phyloP scores from a whole-genome alignment of 37 sponge, comb jelly and placozoan species.

The Spongilla lacustris region DNA sequence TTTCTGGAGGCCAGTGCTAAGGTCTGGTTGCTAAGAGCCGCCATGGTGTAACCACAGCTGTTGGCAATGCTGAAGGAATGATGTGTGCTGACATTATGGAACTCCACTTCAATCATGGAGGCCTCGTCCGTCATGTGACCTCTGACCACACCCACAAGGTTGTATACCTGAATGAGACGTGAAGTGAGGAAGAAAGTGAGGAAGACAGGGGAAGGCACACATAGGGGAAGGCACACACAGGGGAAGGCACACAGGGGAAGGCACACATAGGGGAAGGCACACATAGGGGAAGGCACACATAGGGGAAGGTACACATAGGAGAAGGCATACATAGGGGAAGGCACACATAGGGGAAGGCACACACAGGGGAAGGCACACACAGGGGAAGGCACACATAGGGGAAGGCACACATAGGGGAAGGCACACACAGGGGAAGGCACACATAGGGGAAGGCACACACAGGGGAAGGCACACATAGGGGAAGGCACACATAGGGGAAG shows the following conservation, averaged over 20 bases:
- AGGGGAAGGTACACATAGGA: neutral
- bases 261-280: neutral
- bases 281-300: neutral
- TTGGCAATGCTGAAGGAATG: slow-evolving; percentile 79
- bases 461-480: neutral
- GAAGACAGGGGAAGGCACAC: neutral
- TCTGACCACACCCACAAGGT: slow-evolving; percentile 78
- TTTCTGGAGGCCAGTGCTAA: slow-evolving; percentile 61
- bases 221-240: neutral
- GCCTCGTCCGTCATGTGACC: slow-evolving; percentile 63
- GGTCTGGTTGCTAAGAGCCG: slow-evolving; percentile 49
- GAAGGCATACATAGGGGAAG: neutral
- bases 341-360: neutral
- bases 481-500: no score
- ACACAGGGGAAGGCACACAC: neutral
- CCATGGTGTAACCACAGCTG: slow-evolving; percentile 59
- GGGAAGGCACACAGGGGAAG: neutral
- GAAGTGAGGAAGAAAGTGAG: neutral
- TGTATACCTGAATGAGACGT: slow-evolving; percentile 53
- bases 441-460: neutral
- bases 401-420: neutral
- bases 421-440: no score
- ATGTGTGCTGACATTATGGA: slow-evolving; percentile 61
- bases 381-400: neutral
- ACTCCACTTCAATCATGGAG: slow-evolving; percentile 74